These are phyloP conservation scores for Epizoanthus ramosus DNA, from an alignment of 92 coral and sea anemone genomes.

Conservation along the genomic window DNA sequence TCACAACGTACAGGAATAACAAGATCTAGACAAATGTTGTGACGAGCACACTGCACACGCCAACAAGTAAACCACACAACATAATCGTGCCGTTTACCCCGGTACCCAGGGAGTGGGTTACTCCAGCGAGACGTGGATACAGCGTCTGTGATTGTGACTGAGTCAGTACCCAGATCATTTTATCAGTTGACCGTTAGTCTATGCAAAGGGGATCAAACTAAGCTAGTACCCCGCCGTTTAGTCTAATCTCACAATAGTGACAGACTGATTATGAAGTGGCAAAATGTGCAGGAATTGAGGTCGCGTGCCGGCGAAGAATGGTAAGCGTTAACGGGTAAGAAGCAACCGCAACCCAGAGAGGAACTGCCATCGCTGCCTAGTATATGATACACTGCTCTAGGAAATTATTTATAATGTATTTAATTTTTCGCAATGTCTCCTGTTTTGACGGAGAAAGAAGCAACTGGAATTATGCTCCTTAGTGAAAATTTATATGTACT, in stretches of 20 bases:
- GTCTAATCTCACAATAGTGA: too few species aligned
- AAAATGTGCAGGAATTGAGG: not conserved
- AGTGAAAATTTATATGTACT: too few species aligned
- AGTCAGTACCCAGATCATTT: too few species aligned
- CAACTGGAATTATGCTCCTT: not conserved
- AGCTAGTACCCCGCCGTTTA: too few species aligned
- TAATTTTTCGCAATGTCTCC: not conserved
- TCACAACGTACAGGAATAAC: constrained; percentile 3
- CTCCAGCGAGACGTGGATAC: too few species aligned
- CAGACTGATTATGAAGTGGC: not conserved
- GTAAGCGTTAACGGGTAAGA: constrained; percentile 9
- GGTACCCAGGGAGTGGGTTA: too few species aligned
- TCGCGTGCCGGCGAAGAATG: constrained; percentile 6
- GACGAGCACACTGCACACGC: constrained; percentile 21
- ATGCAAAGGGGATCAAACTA: too few species aligned
- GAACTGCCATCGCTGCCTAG: not conserved
- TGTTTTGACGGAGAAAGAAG: not conserved
- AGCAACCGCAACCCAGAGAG: not conserved
- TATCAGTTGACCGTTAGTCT: too few species aligned
- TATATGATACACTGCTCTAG: not conserved
- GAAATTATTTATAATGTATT: not conserved
- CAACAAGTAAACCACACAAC: constrained; percentile 3
- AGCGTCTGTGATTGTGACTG: too few species aligned
- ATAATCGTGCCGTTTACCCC: not conserved
- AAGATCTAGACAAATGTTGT: not conserved